Evolutionary conservation across 1,140 invertebrate genomes (phyloP), one percentile per base, ranked within the genome.

Genomic region (Sycobia sp.): DNA sequence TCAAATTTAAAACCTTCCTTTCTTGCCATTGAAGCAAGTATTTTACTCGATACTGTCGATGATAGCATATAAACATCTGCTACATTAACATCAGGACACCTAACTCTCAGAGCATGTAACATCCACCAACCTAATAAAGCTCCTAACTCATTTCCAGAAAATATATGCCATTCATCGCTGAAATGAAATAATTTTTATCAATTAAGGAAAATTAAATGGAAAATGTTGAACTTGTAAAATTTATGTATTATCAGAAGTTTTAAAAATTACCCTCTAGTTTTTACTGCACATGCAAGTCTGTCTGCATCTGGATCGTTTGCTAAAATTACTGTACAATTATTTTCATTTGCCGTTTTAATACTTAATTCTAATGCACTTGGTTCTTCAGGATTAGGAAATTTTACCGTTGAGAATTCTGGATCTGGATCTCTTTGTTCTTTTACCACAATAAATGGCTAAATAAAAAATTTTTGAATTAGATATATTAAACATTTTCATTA

Each of bases 231-330:
- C 16, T 10, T 18, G 10, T 41, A 20, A 9, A 41, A 20, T n/a
- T n/a, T 20, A 20, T 7, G 18, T n/a, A 41, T 20, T 41, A 41
- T 41, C 2, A 57, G 36, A 51, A 60, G 62, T 49, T 49, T n/a
- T 44, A 39, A 43, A 44, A 71, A 71, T 74, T 79, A 87, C 86
- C 68, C 73, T 60, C 70, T 62, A 69, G 84, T 81, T 78, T 87
- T 89, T 79, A 96, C 94, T 5, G 96, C 97, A 44, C 96, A 88
- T 13, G 96, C 96, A 56, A 99, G 82, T 57, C 98, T 86, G 84
- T 99, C 98, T 8, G 97, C 96, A 82, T 99, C 98, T 11, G 98
- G 98, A 83, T 99, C 98, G 84, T 99, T 99, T 0, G 96, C 97
- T 18, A 99, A 78, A 69, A 99, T 94, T 1, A 99, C 79, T 1